These are phyloP conservation scores for Arctia plantaginis DNA, from an alignment of 2,888 invertebrate genomes.

Conservation along the genomic window DNA sequence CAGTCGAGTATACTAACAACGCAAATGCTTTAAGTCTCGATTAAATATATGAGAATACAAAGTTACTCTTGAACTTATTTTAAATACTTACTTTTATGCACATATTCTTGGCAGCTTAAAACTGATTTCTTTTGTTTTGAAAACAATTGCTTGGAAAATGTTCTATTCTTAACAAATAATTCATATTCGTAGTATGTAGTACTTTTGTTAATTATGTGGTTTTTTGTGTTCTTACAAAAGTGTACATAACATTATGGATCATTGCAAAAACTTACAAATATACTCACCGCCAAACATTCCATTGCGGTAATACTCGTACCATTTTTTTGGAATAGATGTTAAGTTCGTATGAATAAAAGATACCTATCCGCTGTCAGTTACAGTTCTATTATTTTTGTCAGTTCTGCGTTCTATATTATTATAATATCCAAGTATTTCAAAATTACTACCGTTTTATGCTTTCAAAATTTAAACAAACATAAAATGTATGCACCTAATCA, in stretches of 20 bases:
- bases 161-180: neutral
- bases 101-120: no score
- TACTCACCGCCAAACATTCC: neutral
- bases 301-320: neutral
- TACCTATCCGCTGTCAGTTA: neutral
- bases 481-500: no score
- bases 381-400: neutral
- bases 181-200: rapidly evolving
- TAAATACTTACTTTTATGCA: neutral
- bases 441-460: neutral
- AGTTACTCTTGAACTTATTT: neutral
- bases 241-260: neutral
- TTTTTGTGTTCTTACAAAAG: neutral
- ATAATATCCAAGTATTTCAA: neutral
- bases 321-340: neutral
- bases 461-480: neutral
- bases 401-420: neutral
- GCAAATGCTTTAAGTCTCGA: neutral
- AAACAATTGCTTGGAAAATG: neutral
- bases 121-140: no score
- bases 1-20: neutral
- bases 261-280: neutral
- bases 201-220: neutral
- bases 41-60: neutral
- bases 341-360: neutral